Evolutionary conservation across 2,797 vertebrate genomes (phyloP), one percentile per base, ranked within the genome.

Genomic region (Lacerta bilineata): DNA sequence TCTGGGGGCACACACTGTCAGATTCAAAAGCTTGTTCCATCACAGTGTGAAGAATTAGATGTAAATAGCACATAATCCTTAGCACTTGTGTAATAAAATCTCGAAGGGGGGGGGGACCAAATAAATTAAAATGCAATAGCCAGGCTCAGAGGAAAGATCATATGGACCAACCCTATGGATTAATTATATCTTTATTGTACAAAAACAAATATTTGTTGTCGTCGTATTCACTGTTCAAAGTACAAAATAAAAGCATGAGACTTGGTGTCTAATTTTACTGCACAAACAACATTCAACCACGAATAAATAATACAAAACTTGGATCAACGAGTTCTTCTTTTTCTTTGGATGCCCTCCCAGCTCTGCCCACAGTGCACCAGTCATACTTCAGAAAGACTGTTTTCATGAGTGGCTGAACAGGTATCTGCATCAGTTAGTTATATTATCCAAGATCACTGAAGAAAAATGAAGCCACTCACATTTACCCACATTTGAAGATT

Each of bases 231-330:
- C 82, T 93, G 93, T 90, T 75, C 0, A 85, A 95, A 93, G 95
- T 96, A 97, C 96, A 97, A 95, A 91, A 92, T 0, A 89, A 91
- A 41, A 95, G 95, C 95, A 93, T 91, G 95, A 94, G 92, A 94
- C 86, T 92, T 89, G 50, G 69, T 81, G 75, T 95, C 88, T 89
- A 43, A 87, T 89, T 91, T 89, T 75, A 90, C 61, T 93, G 91
- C 92, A 94, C 88, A 92, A 93, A 89, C 18, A 91, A 93, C 92
- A 83, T 83, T 59, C 27, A 7, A 79, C 86, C 80, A 43, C 92
- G 87, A 97, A 94, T 97, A 97, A 97, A 97, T 88, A 46, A 91
- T 89, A 93, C 36, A 85, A 85, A 81, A 91, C 79, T 61, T 68
- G 88, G 85, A 86, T 76, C 83, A 80, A 25, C 15, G 9, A 33